phyloP scores from a whole-genome alignment of 2,888 invertebrate genomes.

The Drosophila siamana region DNA sequence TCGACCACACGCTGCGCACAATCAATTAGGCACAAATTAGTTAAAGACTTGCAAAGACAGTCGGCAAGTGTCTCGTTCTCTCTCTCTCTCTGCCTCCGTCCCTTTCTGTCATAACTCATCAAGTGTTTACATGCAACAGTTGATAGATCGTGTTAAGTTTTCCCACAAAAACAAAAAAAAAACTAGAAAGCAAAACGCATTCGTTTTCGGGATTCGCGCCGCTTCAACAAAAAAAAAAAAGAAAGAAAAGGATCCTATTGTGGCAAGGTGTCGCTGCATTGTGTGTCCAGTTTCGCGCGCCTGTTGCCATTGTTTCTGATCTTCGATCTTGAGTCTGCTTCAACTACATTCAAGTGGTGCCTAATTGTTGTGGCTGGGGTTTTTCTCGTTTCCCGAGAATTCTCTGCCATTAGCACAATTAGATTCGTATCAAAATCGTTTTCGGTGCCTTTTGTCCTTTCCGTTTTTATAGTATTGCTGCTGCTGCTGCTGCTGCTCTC shows the following conservation, averaged over 20 bases:
- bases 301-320: constrained; percentile 32
- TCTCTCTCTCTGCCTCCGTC: background rate
- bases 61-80: constrained; percentile 35
- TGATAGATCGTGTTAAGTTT: constrained; percentile 20
- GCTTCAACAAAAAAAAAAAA: no score
- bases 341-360: constrained; percentile 42
- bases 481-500: no score
- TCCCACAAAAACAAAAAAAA: constrained; percentile 43
- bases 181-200: constrained; percentile 8
- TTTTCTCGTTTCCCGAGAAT: constrained; percentile 67
- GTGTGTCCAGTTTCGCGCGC: constrained; percentile 54
- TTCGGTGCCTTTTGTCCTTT: constrained; percentile 62
- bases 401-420: constrained; percentile 80
- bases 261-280: constrained; percentile 34
- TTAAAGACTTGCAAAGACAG: constrained; percentile 34
- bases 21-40: constrained; percentile 70
- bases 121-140: constrained; percentile 39
- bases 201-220: constrained; percentile 41
- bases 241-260: constrained; percentile 42
- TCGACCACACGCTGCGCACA: constrained; percentile 59
- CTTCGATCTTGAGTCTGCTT: constrained; percentile 18
- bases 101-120: constrained; percentile 38
- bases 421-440: constrained; percentile 79
- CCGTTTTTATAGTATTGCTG: constrained; percentile 31
- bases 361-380: constrained; percentile 61